These are phyloP conservation scores for Platorchestia sp. DNA, from an alignment of 1,140 invertebrate species.

Conservation along the genomic window DNA sequence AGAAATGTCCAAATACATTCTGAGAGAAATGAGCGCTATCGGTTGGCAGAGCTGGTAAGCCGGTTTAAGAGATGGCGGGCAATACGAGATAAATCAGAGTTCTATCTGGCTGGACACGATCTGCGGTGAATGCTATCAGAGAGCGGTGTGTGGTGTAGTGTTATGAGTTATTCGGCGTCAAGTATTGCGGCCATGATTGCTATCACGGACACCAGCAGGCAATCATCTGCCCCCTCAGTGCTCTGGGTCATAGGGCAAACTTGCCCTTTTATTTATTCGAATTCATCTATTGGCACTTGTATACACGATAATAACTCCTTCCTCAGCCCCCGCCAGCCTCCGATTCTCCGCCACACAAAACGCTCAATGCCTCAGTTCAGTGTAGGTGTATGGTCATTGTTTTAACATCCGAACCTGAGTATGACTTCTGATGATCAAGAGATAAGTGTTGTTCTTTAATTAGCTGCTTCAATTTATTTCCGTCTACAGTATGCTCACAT, in stretches of 20 bases:
- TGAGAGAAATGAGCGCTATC: neutral
- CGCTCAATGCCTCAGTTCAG: neutral
- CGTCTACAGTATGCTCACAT: neutral
- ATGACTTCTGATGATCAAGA: neutral
- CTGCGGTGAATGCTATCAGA: slow-evolving; percentile 23
- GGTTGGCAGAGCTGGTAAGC: neutral
- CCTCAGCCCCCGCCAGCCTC: neutral
- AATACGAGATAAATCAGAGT: slow-evolving; percentile 38
- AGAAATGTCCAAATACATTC: neutral
- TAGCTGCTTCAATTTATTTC: neutral
- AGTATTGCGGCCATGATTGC: slow-evolving; percentile 51
- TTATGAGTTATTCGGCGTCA: slow-evolving; percentile 41
- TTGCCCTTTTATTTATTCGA: slow-evolving; percentile 42
- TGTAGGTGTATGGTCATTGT: neutral
- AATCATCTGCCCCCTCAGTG: slow-evolving; percentile 38
- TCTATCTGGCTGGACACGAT: slow-evolving; percentile 30
- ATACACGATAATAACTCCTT: neutral
- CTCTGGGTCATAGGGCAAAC: slow-evolving; percentile 27
- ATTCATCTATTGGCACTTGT: slow-evolving; percentile 48
- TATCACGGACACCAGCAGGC: slow-evolving; percentile 44
- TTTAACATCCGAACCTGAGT: neutral
- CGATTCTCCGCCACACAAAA: neutral
- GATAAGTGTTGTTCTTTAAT: neutral
- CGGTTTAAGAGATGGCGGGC: neutral
- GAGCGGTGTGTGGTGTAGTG: neutral